Conservation (phyloP, 2,113 vertebrate species). For the Pseudorasbora parva region DNA sequence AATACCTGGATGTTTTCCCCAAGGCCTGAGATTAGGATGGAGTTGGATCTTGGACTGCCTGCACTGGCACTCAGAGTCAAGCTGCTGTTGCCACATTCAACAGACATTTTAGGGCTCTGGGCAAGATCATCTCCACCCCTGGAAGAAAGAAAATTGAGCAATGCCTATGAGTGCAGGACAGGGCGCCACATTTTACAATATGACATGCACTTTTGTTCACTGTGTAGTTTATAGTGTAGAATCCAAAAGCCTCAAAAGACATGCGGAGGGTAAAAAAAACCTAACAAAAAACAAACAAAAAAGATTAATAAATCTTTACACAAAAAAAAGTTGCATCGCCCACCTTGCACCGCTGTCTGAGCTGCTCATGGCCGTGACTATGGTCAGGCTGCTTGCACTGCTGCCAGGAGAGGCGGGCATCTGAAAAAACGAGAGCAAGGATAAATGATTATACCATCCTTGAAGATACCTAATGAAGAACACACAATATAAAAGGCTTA, state of each 20-base stretch:
- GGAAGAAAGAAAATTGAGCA: slow-evolving; percentile 20
- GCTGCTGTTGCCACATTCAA: slow-evolving; percentile 79
- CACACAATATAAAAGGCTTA: slow-evolving; percentile 61
- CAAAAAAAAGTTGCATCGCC: slow-evolving; percentile 1
- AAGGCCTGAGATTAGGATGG: slow-evolving; percentile 86
- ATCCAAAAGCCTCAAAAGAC: not conserved
- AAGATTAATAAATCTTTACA: not conserved
- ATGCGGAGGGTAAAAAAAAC: not conserved
- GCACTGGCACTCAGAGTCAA: slow-evolving; percentile 76
- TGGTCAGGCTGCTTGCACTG: slow-evolving; percentile 88
- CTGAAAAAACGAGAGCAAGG: slow-evolving; percentile 64
- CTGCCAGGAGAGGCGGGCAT: slow-evolving; percentile 87
- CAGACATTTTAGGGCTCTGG: slow-evolving; percentile 86
- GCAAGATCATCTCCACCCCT: slow-evolving; percentile 86
- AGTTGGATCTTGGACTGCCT: slow-evolving; percentile 81
- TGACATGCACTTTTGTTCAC: not conserved
- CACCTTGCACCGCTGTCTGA: slow-evolving; percentile 87
- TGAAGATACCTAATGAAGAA: not conserved
- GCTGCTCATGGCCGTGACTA: slow-evolving; percentile 87
- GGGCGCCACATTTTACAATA: not conserved
- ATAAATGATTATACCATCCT: not conserved
- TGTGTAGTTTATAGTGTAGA: not conserved
- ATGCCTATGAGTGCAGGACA: not conserved
- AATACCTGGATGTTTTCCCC: slow-evolving; percentile 84
- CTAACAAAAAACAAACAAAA: not conserved